Evolutionary conservation across 2,888 invertebrate genomes (phyloP).

Genomic region (Pachliopta kotzebuea): DNA sequence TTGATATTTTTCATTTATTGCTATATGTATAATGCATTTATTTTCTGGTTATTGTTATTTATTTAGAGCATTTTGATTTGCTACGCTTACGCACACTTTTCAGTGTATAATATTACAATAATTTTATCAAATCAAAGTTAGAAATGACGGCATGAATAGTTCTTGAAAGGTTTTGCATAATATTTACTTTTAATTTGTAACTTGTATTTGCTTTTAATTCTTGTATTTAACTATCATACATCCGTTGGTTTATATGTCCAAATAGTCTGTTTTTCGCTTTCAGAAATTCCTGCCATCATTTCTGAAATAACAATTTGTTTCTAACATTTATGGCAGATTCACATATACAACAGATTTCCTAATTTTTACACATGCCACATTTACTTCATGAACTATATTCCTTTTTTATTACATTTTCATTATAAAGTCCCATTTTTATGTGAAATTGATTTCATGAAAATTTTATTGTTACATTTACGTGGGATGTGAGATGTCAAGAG

Average conservation of each 20-base stretch:
- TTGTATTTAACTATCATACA: not conserved
- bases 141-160: slow-evolving; percentile 9
- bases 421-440: not conserved
- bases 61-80: slow-evolving; percentile 48
- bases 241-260: not conserved
- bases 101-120: slow-evolving; percentile 41
- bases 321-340: slow-evolving; percentile 10
- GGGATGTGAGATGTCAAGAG: not conserved
- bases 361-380: slow-evolving; percentile 9
- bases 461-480: slow-evolving; percentile 1
- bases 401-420: not conserved
- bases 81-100: slow-evolving; percentile 68
- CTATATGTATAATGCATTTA: slow-evolving; percentile 33
- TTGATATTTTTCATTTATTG: slow-evolving; percentile 6
- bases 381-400: not conserved
- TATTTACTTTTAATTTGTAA: no score
- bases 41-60: slow-evolving; percentile 36
- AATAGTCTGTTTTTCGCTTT: not conserved
- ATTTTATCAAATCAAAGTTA: slow-evolving; percentile 27
- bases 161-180: not conserved
- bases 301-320: slow-evolving; percentile 7
- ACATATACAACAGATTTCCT: slow-evolving; percentile 7
- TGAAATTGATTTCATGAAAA: slow-evolving; percentile 1
- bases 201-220: not conserved
- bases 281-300: slow-evolving; percentile 13